Percentiles rank a stretch among this genome's conserved stretches.
phyloP scores from a whole-genome alignment of 2,113 vertebrate species.

The Chaetura pelagica region DNA sequence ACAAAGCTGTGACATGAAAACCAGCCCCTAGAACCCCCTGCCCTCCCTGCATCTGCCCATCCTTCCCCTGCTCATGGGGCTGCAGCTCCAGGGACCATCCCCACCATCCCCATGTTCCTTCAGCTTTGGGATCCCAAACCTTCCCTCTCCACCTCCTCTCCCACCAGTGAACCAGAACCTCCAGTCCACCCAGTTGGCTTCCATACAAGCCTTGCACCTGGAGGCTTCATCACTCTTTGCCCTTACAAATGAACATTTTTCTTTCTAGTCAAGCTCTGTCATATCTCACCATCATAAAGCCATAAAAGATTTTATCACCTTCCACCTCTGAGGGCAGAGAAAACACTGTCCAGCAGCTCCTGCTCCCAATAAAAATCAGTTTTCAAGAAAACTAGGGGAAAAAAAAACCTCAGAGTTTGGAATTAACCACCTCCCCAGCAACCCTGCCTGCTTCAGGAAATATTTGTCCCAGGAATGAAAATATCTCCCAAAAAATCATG shows the following conservation, averaged over 20 bases:
- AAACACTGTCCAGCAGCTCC: background rate
- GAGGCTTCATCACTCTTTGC: background rate
- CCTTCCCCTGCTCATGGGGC: background rate
- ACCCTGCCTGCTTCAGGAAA: background rate
- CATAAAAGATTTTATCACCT: background rate
- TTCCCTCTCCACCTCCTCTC: too few relatives aligned
- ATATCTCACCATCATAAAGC: background rate
- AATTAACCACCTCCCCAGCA: background rate
- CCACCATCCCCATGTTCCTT: too few relatives aligned
- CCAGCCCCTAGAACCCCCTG: background rate
- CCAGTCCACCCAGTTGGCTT: background rate
- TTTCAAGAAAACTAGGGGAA: background rate
- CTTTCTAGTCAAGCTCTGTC: background rate
- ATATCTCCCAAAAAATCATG: rapidly evolving
- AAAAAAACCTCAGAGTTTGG: background rate
- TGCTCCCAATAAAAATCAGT: background rate
- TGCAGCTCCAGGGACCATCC: background rate
- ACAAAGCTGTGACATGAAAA: background rate
- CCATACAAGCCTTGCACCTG: background rate
- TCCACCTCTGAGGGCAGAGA: background rate
- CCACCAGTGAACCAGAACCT: background rate
- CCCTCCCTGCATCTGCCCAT: too few relatives aligned
- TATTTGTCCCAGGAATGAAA: background rate
- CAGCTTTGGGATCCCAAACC: too few relatives aligned
- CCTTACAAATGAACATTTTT: background rate